Conservation (phyloP, 2,888 invertebrate genomes). For the Napeogenes inachia region DNA sequence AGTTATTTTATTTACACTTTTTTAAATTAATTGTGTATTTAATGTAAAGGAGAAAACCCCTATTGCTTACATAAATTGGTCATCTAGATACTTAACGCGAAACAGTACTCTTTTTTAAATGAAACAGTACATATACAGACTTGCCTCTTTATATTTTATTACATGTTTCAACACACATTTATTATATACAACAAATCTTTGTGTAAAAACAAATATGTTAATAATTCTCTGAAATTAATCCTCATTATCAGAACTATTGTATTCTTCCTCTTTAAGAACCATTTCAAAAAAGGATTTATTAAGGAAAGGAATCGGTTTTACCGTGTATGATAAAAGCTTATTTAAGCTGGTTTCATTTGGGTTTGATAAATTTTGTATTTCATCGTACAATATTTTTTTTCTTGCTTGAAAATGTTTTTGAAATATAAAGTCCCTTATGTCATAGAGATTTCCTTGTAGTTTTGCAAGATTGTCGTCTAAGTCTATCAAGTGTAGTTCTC, state of each 20-base stretch:
- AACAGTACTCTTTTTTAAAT: no score
- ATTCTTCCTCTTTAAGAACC: constrained; percentile 12
- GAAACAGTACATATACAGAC: no score
- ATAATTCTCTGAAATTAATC: background rate
- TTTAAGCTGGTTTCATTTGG: constrained; percentile 10
- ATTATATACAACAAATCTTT: no score
- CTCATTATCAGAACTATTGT: constrained; percentile 16
- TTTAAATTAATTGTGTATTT: no score
- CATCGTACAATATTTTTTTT: constrained; percentile 40
- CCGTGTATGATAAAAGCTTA: background rate
- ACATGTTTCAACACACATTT: no score
- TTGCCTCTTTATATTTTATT: no score
- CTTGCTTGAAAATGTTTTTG: constrained; percentile 33
- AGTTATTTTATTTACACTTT: no score
- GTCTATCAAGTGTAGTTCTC: constrained; percentile 34
- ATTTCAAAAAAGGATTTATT: constrained; percentile 13
- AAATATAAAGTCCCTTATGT: constrained; percentile 51
- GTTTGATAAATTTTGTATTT: constrained; percentile 4
- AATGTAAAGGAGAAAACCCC: no score
- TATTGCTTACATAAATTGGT: no score
- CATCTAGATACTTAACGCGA: no score
- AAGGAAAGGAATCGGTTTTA: constrained; percentile 21
- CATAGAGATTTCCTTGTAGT: constrained; percentile 45
- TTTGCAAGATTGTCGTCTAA: constrained; percentile 40
- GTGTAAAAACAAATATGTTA: background rate